A percentile compares a stretch with the other conserved stretches of the same genome.
phyloP scores from a whole-genome alignment of 1,140 invertebrate species.

The Drosophila persimilis region DNA sequence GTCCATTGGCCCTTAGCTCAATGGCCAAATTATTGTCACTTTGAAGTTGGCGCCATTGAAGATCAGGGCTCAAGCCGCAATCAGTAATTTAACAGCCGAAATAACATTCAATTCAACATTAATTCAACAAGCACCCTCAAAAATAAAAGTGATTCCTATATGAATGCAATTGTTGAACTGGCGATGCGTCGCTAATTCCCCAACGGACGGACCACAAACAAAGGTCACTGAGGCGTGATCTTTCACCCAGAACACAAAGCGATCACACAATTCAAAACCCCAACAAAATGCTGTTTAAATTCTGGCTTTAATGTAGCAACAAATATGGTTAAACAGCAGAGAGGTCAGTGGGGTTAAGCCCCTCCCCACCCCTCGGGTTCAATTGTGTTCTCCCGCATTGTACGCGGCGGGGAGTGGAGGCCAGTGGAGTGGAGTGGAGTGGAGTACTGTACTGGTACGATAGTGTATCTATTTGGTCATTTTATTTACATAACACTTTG shows the following conservation, averaged over 20 bases:
- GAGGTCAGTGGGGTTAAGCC: neutral
- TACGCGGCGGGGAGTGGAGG: too few species aligned
- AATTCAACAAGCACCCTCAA: neutral
- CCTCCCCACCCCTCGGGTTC: too few species aligned
- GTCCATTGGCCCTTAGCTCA: conserved; percentile 35
- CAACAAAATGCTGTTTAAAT: conserved; percentile 24
- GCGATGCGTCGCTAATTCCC: conserved; percentile 30
- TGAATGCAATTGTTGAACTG: conserved; percentile 34
- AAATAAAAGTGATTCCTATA: conserved; percentile 4
- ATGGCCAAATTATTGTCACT: conserved; percentile 80
- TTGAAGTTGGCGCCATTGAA: conserved; percentile 78
- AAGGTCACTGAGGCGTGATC: conserved; percentile 40
- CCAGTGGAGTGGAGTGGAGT: too few species aligned
- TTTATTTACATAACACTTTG: conserved; percentile 71
- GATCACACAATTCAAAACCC: conserved; percentile 4
- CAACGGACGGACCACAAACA: conserved; percentile 34
- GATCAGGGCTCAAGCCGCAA: conserved; percentile 23
- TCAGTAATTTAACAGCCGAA: conserved; percentile 33
- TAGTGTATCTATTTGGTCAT: conserved; percentile 21
- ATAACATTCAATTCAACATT: conserved; percentile 4
- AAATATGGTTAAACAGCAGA: conserved; percentile 29
- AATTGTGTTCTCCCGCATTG: too few species aligned
- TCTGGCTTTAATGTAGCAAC: conserved; percentile 25
- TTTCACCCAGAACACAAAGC: conserved; percentile 10
- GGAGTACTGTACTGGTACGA: neutral